These are phyloP conservation scores for Apistogramma diplotaenia DNA, from an alignment of 2,113 vertebrate species.

Conservation along the genomic window DNA sequence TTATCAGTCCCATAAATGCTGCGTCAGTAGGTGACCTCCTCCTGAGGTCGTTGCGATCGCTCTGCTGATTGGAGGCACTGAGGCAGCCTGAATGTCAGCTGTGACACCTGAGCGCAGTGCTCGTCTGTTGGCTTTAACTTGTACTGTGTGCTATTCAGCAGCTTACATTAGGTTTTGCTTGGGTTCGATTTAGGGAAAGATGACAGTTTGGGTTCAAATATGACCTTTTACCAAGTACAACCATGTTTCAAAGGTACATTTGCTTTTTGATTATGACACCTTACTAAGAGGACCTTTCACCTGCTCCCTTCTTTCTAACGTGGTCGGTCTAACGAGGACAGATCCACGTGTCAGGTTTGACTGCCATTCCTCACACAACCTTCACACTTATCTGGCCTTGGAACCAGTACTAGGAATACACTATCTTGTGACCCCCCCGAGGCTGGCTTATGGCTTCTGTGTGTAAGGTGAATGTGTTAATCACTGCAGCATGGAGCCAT, in stretches of 20 bases:
- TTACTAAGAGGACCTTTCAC: not conserved
- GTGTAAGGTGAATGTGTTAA: not conserved
- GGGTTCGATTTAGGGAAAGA: not conserved
- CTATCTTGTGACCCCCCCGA: not conserved
- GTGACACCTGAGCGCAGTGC: fast-evolving
- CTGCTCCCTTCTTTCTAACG: not conserved
- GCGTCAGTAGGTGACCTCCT: not conserved
- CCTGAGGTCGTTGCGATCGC: not conserved
- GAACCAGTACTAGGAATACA: not conserved
- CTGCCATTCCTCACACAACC: not conserved
- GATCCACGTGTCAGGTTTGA: not conserved
- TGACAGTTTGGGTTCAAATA: not conserved
- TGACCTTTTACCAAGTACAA: not conserved
- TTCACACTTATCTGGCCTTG: not conserved
- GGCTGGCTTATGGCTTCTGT: not conserved
- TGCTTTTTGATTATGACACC: not conserved
- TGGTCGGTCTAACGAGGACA: not conserved
- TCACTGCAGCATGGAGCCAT: not conserved
- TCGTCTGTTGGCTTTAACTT: fast-evolving
- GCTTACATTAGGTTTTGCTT: not conserved
- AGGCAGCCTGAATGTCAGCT: too few species aligned
- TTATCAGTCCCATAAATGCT: not conserved
- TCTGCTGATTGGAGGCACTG: not conserved
- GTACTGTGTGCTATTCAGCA: fast-evolving
- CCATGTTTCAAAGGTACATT: not conserved